Base-by-base conservation (phyloP, 2,888 invertebrate species). In the Idaea biselata region DNA sequence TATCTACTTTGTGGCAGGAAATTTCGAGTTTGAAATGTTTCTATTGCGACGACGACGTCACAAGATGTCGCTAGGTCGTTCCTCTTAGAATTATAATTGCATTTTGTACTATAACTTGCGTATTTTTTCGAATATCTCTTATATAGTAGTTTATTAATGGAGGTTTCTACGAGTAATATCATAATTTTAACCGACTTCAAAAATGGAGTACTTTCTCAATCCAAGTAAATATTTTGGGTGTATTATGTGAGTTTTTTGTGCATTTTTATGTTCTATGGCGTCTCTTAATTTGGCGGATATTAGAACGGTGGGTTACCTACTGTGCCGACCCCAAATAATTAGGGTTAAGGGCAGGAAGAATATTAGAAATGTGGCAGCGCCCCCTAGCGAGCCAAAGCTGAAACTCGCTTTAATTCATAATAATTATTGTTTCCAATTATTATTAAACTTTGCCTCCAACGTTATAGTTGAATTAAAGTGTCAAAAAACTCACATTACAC, bases 71-170 rank as follows among this genome's bases (percentile, higher is more conserved):
- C 44, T 44, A 44, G 44, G 14, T 44, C 44, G 44, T 0, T 44
- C 44, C 44, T 44, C 8, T 44, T 44, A 44, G 14, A 8, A 44
- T 44, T 44, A 44, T 44, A 70, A 72, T 70, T 66, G 68, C 70
- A 70, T 68, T 70, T 64, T 73, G 67, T 70, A 66, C 44, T 57
- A 54, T 61, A 18, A 56, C 56, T 53, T 16, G 7, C 33, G 55
- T 54, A 59, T 17, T 58, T 59, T 59, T 32, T 57, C 3, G n/a
- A 44, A 44, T 44, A 44, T 44, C 14, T 44, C 11, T 44, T 44
- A 44, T 44, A 44, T 8, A 8, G 44, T 44, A 44, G 44, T 44
- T 44, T 44, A 44, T 44, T 14, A 55, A 54, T 31, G 18, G 16
- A 55, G 55, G 25, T 44, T 44, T 44, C 44, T 64, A 58, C 62